These are phyloP conservation scores for Apamea monoglypha DNA, from an alignment of 2,888 invertebrate genomes.

Conservation along the genomic window DNA sequence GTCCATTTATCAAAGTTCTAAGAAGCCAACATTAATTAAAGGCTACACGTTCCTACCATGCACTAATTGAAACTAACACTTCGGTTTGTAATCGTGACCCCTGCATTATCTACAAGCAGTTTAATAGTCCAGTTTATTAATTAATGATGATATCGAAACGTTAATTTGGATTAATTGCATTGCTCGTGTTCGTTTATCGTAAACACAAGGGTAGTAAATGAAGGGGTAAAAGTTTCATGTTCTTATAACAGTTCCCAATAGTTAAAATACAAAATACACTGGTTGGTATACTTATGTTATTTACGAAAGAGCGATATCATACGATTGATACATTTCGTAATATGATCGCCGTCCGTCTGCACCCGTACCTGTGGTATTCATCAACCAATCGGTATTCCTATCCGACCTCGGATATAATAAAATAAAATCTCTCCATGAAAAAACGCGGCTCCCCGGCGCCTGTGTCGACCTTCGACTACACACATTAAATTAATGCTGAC, in stretches of 20 bases:
- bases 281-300: neutral
- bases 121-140: conserved; percentile 60
- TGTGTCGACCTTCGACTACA: conserved; percentile 71
- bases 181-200: conserved; percentile 48
- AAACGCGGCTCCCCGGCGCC: conserved; percentile 87
- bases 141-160: conserved; percentile 53
- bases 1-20: conserved; percentile 55
- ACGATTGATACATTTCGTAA: conserved; percentile 54
- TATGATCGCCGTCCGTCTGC: conserved; percentile 46
- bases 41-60: conserved; percentile 41
- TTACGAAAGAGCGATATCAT: conserved; percentile 25
- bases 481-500: conserved; percentile 36
- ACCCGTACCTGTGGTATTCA: conserved; percentile 65
- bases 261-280: neutral
- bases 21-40: conserved; percentile 56
- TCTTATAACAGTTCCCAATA: neutral
- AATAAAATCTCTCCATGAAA: conserved; percentile 84
- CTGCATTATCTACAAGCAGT: conserved; percentile 57
- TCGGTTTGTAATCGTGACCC: conserved; percentile 58
- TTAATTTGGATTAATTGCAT: conserved; percentile 60
- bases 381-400: conserved; percentile 79
- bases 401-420: conserved; percentile 85
- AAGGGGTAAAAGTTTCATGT: neutral
- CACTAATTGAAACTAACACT: conserved; percentile 59
- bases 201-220: conserved; percentile 28